phyloP scores from a whole-genome alignment of 2,113 vertebrate genomes.

The Alexandromys fortis region DNA sequence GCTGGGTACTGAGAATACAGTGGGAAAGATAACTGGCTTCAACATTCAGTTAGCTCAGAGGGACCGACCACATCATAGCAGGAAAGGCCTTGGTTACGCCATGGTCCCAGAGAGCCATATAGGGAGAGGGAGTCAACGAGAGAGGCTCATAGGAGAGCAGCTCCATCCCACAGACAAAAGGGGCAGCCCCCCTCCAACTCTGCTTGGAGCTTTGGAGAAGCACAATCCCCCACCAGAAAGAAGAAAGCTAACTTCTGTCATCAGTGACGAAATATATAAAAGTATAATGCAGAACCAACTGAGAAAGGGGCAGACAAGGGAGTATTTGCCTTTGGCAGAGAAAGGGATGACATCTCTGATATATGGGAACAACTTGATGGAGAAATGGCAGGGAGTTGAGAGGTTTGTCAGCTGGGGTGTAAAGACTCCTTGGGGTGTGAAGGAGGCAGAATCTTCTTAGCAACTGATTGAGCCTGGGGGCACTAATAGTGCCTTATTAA shows the following conservation, averaged over 20 bases:
- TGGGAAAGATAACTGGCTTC: background rate
- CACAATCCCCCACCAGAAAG: background rate
- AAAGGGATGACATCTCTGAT: no score
- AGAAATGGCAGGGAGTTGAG: background rate
- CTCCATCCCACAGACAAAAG: background rate
- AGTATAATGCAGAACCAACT: background rate
- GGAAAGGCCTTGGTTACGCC: background rate
- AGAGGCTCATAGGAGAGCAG: background rate
- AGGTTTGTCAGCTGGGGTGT: background rate
- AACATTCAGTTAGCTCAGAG: no score
- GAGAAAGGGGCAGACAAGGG: background rate
- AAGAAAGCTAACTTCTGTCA: background rate
- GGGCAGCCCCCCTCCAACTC: fast-evolving
- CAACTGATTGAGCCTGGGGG: background rate
- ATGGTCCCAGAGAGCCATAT: fast-evolving
- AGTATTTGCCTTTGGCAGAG: background rate
- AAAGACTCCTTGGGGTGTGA: no score
- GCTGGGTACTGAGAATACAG: background rate
- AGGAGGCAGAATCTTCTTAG: background rate
- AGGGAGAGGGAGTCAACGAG: background rate
- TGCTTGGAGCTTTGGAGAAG: background rate
- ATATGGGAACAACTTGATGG: background rate
- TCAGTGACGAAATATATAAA: fast-evolving
- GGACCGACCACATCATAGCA: background rate
- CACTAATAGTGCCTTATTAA: fast-evolving